Evolutionary conservation across 2,888 invertebrate species (phyloP).

Genomic region (Stenoptilia bipunctidactyla): DNA sequence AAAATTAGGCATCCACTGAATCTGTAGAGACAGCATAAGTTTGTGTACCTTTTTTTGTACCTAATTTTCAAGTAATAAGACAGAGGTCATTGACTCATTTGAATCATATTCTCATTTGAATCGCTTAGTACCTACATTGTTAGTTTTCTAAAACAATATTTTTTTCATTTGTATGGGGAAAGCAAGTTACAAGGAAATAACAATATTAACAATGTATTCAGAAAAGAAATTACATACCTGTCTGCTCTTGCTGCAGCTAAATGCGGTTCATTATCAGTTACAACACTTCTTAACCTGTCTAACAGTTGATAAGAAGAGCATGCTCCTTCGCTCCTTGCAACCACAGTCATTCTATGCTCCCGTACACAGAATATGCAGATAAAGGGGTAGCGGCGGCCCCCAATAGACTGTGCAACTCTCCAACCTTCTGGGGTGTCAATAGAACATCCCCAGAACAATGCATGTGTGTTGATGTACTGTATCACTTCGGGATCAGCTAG

Average conservation of each 20-base stretch:
- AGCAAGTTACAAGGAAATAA: too few species aligned
- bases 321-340: conserved; percentile 90
- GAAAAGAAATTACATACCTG: too few species aligned
- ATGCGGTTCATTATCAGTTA: conserved; percentile 89
- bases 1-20: too few species aligned
- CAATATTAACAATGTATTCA: too few species aligned
- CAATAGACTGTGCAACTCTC: conserved; percentile 89
- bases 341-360: conserved; percentile 93
- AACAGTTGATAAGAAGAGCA: conserved; percentile 80
- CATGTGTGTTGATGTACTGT: conserved; percentile 84
- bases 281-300: conserved; percentile 79
- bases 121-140: too few species aligned
- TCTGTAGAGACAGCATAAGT: too few species aligned
- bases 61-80: too few species aligned
- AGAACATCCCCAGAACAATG: conserved; percentile 95
- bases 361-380: conserved; percentile 91
- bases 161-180: too few species aligned
- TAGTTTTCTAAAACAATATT: too few species aligned
- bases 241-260: conserved; percentile 89
- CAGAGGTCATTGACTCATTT: too few species aligned
- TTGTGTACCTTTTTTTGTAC: too few species aligned
- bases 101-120: too few species aligned
- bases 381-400: conserved; percentile 85
- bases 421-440: conserved; percentile 91
- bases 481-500: conserved; percentile 80